A percentile compares a stretch with the other conserved stretches of the same genome.
Evolutionary conservation across 2,797 vertebrate genomes (phyloP).

Genomic region (Chrosomus eos): DNA sequence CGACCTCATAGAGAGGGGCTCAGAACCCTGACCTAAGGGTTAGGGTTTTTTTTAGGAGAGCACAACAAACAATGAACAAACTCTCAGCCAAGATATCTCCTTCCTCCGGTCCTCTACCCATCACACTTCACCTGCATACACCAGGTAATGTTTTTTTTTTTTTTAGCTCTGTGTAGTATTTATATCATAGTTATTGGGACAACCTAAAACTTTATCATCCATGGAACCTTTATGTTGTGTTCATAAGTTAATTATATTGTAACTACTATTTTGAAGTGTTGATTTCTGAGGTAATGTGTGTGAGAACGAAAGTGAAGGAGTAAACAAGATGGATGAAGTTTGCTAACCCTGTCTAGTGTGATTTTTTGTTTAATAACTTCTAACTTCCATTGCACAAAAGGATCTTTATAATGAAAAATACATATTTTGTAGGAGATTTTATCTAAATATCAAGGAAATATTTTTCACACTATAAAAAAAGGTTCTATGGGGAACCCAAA

Average conservation of each 20-base stretch:
- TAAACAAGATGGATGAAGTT: not conserved
- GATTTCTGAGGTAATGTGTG: not conserved
- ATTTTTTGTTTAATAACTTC: not conserved
- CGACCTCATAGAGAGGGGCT: not conserved
- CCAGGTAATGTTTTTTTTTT: conserved; percentile 52
- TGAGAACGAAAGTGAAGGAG: not conserved
- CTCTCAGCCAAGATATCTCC: conserved; percentile 63
- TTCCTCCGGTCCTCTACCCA: conserved; percentile 31
- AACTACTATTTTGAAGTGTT: not conserved
- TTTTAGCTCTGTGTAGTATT: not conserved
- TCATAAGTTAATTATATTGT: not conserved
- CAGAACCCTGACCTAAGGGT: conserved; percentile 9
- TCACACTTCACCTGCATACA: conserved; percentile 32
- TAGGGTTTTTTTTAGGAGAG: not conserved
- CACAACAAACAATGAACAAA: conserved; percentile 60
- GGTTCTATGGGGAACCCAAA: not conserved
- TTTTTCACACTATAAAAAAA: not conserved
- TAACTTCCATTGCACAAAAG: not conserved
- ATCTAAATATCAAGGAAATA: not conserved
- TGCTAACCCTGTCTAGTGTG: not conserved
- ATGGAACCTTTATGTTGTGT: not conserved
- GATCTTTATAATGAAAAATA: not conserved
- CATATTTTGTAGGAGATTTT: not conserved
- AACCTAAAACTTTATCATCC: not conserved
- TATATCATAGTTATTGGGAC: not conserved